Evolutionary conservation across 2,797 vertebrate genomes (phyloP), one percentile per base, ranked within the genome.

Genomic region (Hemibagrus guttatus): DNA sequence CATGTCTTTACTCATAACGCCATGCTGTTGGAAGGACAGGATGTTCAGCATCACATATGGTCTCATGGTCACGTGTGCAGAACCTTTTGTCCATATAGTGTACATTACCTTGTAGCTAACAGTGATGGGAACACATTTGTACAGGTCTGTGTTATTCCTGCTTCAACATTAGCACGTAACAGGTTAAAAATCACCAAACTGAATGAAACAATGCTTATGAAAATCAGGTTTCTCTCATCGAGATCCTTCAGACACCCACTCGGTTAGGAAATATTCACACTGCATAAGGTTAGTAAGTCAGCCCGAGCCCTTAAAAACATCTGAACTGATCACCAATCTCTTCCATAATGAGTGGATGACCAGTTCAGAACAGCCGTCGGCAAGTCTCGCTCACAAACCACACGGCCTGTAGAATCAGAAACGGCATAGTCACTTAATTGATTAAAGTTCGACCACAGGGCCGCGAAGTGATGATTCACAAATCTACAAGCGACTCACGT

Each of bases 341-440:
- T 89, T 90, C 93, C 93, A 94, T 92, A 92, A 92, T 89, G 71
- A 92, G 92, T 93, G 93, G 94, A 94, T 94, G 95, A 95, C 93
- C 94, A 93, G 92, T 93, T 94, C 91, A 94, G 94, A 94, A 94
- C 92, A 93, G 93, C 92, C 87, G 90, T 92, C 92, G 94, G 93
- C 92, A 91, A 94, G 93, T 94, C 94, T 93, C 94, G 91, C 93
- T 95, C 94, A 95, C 90, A 91, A 93, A 93, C 94, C 93, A 84
- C 95, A 94, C 35, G 90, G 91, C 93, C 93, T 94, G 92, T 91
- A 84, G 92, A 94, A 94, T 93, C 91, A 94, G 92, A 89, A 91
- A 95, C 93, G 89, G 94, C 75, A 89, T 93, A 95, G 93, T 94
- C 91, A 92, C 92, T 88, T 95, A 93, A 96, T 94, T 95, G 95